Percentiles rank a stretch among this genome's conserved stretches.
Conservation (phyloP, 2,888 invertebrate genomes). For the Drosophila affinis region DNA sequence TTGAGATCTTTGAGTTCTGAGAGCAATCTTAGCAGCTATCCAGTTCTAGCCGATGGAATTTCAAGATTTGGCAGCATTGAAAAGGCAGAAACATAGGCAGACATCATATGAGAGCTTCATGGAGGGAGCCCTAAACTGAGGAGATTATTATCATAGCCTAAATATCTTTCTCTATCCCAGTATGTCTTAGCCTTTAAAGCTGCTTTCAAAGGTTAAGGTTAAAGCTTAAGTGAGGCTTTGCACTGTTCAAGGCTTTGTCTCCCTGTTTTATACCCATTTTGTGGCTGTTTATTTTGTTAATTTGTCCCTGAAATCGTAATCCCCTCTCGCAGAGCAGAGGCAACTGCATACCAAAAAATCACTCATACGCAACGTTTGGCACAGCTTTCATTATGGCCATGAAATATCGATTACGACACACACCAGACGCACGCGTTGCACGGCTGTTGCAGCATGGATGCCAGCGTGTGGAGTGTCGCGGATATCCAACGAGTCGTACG, state of each 20-base stretch:
- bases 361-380: conserved; percentile 73
- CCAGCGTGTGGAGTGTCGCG: conserved; percentile 47
- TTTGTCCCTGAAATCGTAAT: conserved; percentile 13
- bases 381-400: conserved; percentile 63
- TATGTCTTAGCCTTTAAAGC: too few relatives aligned
- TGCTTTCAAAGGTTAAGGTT: too few relatives aligned
- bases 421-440: conserved; percentile 22
- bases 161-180: too few relatives aligned
- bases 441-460: conserved; percentile 36
- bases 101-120: too few relatives aligned
- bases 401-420: conserved; percentile 76
- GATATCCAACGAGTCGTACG: conserved; percentile 21
- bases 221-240: too few relatives aligned
- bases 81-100: too few relatives aligned
- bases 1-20: conserved; percentile 1
- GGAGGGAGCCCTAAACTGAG: too few relatives aligned
- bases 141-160: too few relatives aligned
- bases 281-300: not conserved
- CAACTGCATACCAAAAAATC: conserved; percentile 55
- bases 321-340: conserved; percentile 19
- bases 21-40: not conserved
- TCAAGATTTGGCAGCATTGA: too few relatives aligned
- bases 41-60: not conserved
- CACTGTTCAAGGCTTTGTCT: too few relatives aligned
- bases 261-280: not conserved